Base-by-base conservation (phyloP, 2,797 vertebrate genomes). In the Pangasius macronema region DNA sequence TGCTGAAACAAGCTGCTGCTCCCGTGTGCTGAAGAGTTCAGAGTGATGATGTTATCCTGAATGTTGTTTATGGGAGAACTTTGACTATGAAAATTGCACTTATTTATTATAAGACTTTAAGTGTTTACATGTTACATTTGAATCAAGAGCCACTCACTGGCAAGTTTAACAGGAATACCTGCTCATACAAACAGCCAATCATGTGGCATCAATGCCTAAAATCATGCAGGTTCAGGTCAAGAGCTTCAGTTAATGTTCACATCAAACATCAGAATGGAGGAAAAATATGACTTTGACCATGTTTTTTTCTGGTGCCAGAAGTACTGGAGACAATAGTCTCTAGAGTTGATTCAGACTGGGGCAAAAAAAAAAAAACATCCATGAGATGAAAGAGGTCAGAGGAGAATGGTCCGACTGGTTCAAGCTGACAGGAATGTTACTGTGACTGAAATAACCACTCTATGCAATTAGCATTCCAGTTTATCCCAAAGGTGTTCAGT, bases 1-100 rank as follows among this genome's bases (percentile, higher is more conserved):
- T 99, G 76, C 92, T 99, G 89, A 92, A 86, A 55, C 96, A 97
- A 0, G 95, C 96, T 39, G 92, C 89, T 87, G 96, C 95, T 20
- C 80, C 92, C 0, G 96, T 95, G 85, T 99, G 98, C 90, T 55
- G 93, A 87, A 96, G 93, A 95, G 82, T 55, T 53, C 36, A 9
- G 20, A 27, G 55, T 39, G 13, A 59, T 39, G n/a, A 30, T 63
- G 46, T n/a, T 82, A 46, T 46, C n/a, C 59, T 10, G 20, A 49
- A 49, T 49, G 27, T 13, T 16, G 11, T 42, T 61, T n/a, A 55
- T 55, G 18, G 55, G 42, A 82, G 10, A 81, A 61, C 13, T 16
- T 65, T 61, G 51, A 73, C 36, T 53, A 24, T 24, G 42, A 61
- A 13, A 20, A 39, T 59, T 59, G 65, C 82, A 16, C 59, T 55